Conservation (phyloP, 1,140 invertebrate genomes). For the Hyles euphorbiae region DNA sequence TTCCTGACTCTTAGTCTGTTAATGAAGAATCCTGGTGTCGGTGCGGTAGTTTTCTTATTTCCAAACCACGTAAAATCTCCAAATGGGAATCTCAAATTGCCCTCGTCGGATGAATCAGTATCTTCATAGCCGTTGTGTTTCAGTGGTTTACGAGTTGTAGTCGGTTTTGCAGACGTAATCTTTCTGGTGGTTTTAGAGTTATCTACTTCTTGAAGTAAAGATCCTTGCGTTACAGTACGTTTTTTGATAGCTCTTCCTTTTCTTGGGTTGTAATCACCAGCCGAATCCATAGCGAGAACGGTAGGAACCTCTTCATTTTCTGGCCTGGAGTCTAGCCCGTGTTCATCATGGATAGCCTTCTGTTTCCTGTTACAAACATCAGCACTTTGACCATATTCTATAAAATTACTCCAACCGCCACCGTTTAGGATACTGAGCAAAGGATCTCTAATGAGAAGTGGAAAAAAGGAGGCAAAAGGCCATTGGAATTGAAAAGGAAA, state of each 20-base stretch:
- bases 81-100: conserved; percentile 48
- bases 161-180: conserved; percentile 40
- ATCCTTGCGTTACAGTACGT: conserved; percentile 30
- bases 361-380: conserved; percentile 69
- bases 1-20: conserved; percentile 79
- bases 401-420: conserved; percentile 71
- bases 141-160: conserved; percentile 27
- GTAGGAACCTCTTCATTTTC: conserved; percentile 17
- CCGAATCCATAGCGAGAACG: conserved; percentile 10
- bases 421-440: conserved; percentile 66
- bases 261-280: conserved; percentile 27
- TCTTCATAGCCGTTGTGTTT: neutral
- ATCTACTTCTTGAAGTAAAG: conserved; percentile 31
- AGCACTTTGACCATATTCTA: conserved; percentile 77
- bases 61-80: conserved; percentile 52
- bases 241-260: conserved; percentile 48
- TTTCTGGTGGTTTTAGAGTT: conserved; percentile 31
- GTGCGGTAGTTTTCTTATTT: conserved; percentile 46
- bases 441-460: conserved; percentile 76
- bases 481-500: conserved; percentile 52
- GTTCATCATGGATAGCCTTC: conserved; percentile 29
- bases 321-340: conserved; percentile 16
- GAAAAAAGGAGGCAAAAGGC: conserved; percentile 73
- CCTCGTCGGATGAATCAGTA: conserved; percentile 22
- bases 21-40: conserved; percentile 78